Evolutionary conservation across 53 echinoderm and acorn worm genomes (phyloP).

Genomic region (Actinopyga echinites): DNA sequence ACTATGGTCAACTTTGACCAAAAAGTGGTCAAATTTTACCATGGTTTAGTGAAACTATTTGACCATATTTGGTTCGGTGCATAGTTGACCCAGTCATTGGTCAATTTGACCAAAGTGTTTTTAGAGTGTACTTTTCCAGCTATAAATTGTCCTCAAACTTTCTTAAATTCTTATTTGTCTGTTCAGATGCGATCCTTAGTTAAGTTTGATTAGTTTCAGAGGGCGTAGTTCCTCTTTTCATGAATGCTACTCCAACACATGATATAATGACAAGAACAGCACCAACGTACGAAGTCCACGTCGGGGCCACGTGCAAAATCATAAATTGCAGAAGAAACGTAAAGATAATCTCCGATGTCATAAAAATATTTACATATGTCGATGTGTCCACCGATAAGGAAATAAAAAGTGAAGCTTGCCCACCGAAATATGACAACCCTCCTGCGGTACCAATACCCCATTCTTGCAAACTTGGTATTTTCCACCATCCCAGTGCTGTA

Average conservation of each 20-base stretch:
- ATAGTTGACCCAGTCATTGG: too few species aligned
- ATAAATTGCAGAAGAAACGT: slow-evolving; percentile 7
- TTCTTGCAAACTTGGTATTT: background rate
- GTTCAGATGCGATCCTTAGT: too few species aligned
- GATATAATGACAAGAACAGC: background rate
- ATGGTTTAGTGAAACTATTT: too few species aligned
- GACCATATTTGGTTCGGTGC: too few species aligned
- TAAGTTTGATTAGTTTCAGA: too few species aligned
- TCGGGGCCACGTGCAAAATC: background rate
- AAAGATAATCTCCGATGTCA: background rate
- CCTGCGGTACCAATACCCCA: background rate
- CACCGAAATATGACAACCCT: background rate
- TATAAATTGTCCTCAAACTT: too few species aligned
- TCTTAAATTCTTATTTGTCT: too few species aligned
- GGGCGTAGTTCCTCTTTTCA: too few species aligned
- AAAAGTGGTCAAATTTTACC: too few species aligned
- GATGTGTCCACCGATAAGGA: background rate
- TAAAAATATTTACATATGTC: background rate
- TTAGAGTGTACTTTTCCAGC: too few species aligned
- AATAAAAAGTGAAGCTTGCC: background rate
- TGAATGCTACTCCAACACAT: slow-evolving; percentile 4
- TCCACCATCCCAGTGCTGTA: background rate
- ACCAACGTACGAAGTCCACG: slow-evolving; percentile 1
- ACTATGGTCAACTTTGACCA: too few species aligned
- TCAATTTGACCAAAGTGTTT: too few species aligned